Conservation (phyloP, 1,140 invertebrate genomes). For the Leucophenga varia region DNA sequence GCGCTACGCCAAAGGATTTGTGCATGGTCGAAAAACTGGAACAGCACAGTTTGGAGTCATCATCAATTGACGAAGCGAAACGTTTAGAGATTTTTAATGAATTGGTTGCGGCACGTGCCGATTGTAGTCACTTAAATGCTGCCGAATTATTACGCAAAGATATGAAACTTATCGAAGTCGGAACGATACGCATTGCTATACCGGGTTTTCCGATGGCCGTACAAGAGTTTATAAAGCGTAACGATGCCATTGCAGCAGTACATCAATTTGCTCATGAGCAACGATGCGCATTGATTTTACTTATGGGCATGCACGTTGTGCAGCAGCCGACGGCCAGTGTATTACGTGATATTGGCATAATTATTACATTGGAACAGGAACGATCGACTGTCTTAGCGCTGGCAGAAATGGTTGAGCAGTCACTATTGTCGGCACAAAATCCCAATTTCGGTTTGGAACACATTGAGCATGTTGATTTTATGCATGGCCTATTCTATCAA, state of each 20-base stretch:
- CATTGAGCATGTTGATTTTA: slow-evolving; percentile 25
- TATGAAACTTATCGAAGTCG: slow-evolving; percentile 60
- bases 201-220: slow-evolving; percentile 62
- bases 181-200: slow-evolving; percentile 59
- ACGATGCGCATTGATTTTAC: slow-evolving; percentile 51
- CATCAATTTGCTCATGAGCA: slow-evolving; percentile 56
- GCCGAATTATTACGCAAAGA: slow-evolving; percentile 66
- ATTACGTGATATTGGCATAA: slow-evolving; percentile 60
- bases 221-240: slow-evolving; percentile 58
- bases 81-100: slow-evolving; percentile 57
- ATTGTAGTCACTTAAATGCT: slow-evolving; percentile 60
- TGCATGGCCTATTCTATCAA: slow-evolving; percentile 54
- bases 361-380: too few species aligned
- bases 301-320: slow-evolving; percentile 61
- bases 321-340: slow-evolving; percentile 35
- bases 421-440: slow-evolving; percentile 16
- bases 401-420: slow-evolving; percentile 28
- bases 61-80: neutral
- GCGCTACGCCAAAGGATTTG: slow-evolving; percentile 64
- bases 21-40: slow-evolving; percentile 29
- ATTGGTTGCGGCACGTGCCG: slow-evolving; percentile 62
- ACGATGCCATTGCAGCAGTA: slow-evolving; percentile 54
- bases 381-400: slow-evolving; percentile 20
- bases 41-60: neutral
- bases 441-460: slow-evolving; percentile 26